Conservation (phyloP, 2,113 vertebrate genomes). For the Xenopus borealis region DNA sequence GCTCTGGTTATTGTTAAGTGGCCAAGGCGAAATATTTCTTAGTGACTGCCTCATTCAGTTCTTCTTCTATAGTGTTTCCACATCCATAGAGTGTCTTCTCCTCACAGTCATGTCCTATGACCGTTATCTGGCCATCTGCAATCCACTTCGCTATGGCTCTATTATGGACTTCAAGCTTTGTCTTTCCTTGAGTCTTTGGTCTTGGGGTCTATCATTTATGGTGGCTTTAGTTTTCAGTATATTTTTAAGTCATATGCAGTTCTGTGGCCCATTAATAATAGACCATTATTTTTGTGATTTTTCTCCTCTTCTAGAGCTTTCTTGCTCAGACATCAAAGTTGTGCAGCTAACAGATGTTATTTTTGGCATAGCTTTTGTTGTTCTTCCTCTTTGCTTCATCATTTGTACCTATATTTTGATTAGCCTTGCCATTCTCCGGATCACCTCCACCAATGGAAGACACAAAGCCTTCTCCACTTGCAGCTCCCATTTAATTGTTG, state of each 20-base stretch:
- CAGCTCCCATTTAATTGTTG: slow-evolving; percentile 19
- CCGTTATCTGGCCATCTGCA: slow-evolving; percentile 41
- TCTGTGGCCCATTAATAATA: slow-evolving; percentile 18
- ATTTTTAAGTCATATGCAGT: neutral
- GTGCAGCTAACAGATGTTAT: neutral
- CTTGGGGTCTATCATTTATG: neutral
- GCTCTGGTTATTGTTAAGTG: too few relatives aligned
- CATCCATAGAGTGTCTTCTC: slow-evolving; percentile 18
- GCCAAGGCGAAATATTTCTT: too few relatives aligned
- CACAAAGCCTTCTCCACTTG: slow-evolving; percentile 10
- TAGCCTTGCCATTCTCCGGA: slow-evolving; percentile 9
- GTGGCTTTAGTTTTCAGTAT: neutral
- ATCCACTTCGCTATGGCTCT: slow-evolving; percentile 35
- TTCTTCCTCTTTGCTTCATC: neutral
- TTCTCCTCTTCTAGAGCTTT: slow-evolving; percentile 11
- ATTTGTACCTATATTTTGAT: slow-evolving; percentile 19
- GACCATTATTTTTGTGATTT: slow-evolving; percentile 31
- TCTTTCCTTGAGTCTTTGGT: neutral
- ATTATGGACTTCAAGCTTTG: slow-evolving; percentile 34
- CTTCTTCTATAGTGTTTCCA: neutral
- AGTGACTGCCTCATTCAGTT: too few relatives aligned
- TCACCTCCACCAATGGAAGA: slow-evolving; percentile 1
- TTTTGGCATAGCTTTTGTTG: neutral
- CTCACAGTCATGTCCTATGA: slow-evolving; percentile 45
- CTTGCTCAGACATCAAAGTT: slow-evolving; percentile 3